Conservation (phyloP, 1,140 invertebrate genomes). For the Hydropsyche tenuis region DNA sequence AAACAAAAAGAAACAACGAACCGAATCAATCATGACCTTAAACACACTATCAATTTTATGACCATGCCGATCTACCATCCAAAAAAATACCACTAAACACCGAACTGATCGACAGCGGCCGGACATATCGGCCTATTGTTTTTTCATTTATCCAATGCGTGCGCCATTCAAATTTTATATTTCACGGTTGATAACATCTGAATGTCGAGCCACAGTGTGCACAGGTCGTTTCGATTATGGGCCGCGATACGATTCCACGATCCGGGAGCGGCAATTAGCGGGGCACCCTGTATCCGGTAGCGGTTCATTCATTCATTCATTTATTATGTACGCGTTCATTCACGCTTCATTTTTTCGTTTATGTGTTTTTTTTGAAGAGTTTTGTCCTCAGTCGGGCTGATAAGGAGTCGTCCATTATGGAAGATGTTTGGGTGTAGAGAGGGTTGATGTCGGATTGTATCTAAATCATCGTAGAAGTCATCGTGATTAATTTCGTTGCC, state of each 20-base stretch:
- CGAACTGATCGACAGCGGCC: not conserved
- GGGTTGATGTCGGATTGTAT: too few species aligned
- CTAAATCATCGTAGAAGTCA: too few species aligned
- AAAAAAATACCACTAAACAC: not conserved
- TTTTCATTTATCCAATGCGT: not conserved
- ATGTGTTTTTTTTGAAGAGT: not conserved
- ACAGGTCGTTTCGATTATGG: constrained; percentile 29
- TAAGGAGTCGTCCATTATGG: too few species aligned
- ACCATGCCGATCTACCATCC: too few species aligned
- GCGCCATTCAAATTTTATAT: not conserved
- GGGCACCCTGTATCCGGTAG: constrained; percentile 32
- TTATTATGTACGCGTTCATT: constrained; percentile 2
- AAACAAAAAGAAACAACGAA: too few species aligned
- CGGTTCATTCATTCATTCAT: constrained; percentile 36
- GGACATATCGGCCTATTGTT: too few species aligned
- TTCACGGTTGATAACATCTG: constrained; percentile 8
- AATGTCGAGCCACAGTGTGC: too few species aligned
- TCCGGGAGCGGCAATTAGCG: constrained; percentile 38
- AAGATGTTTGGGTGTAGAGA: too few species aligned
- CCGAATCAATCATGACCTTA: too few species aligned
- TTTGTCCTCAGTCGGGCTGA: not conserved
- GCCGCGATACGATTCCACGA: constrained; percentile 39
- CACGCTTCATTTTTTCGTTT: constrained; percentile 33
- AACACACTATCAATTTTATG: too few species aligned
- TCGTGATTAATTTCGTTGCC: too few species aligned